A percentile compares a stretch with the other conserved stretches of the same genome.
These are phyloP conservation scores for Struthidea cinerea DNA, from an alignment of 2,113 vertebrate genomes.

Conservation along the genomic window DNA sequence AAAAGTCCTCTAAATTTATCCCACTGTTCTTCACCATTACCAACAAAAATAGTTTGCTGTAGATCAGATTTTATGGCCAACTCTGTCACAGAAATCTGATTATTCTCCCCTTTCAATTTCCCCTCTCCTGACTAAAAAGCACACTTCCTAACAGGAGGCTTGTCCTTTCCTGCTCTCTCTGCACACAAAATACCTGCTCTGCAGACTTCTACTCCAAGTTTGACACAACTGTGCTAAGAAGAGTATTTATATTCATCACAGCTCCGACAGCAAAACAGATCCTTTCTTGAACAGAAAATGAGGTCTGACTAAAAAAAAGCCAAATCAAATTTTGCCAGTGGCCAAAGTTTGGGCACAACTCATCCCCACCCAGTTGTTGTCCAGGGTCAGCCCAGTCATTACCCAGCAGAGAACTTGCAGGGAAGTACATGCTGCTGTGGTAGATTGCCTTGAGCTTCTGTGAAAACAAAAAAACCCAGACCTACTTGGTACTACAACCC, in stretches of 20 bases:
- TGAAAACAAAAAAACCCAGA: not conserved
- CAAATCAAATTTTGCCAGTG: not conserved
- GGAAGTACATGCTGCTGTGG: not conserved
- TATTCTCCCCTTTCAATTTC: not conserved
- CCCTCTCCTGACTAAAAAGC: not conserved
- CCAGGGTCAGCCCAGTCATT: not conserved
- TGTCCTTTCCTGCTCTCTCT: not conserved
- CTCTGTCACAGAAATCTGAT: not conserved
- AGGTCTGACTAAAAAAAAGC: not conserved
- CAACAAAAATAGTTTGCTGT: not conserved
- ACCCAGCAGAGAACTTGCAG: not conserved
- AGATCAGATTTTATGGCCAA: not conserved
- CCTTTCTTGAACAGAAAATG: not conserved
- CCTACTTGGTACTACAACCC: not conserved
- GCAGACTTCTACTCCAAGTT: not conserved
- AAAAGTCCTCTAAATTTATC: not conserved
- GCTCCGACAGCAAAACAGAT: not conserved
- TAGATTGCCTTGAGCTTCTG: not conserved
- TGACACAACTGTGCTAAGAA: not conserved
- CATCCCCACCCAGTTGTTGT: not conserved
- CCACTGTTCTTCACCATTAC: not conserved
- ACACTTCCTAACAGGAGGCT: not conserved
- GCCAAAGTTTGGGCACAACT: not conserved
- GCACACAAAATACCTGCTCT: not conserved
- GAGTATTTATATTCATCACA: not conserved